Conservation (phyloP, 2,113 vertebrate genomes). For the Dipodomys spectabilis region DNA sequence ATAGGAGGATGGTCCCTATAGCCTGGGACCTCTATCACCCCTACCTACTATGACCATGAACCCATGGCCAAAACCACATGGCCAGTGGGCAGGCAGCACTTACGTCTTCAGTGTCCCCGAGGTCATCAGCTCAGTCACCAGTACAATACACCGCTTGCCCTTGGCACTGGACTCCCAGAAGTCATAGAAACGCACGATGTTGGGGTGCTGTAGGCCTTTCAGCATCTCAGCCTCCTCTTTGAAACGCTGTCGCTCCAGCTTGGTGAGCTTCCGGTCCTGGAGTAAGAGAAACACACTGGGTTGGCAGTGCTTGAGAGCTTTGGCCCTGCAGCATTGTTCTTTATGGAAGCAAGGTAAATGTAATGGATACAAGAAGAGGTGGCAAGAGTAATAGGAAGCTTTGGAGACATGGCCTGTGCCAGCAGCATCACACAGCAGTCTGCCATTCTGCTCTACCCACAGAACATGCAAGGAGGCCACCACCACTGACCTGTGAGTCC, state of each 20-base stretch:
- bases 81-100: slow-evolving; percentile 73
- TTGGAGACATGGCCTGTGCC: no score
- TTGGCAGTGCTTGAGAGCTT: fast-evolving
- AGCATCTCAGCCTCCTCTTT: slow-evolving; percentile 99
- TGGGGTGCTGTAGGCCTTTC: slow-evolving; percentile 97
- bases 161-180: slow-evolving; percentile 98
- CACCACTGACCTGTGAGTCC: neutral
- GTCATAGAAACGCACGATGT: slow-evolving; percentile 98
- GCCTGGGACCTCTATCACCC: neutral
- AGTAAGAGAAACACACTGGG: slow-evolving; percentile 16
- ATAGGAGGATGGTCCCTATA: neutral
- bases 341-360: neutral
- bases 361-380: no score
- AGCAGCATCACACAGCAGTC: no score
- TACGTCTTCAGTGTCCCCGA: slow-evolving; percentile 99
- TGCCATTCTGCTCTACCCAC: neutral
- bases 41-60: fast-evolving
- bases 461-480: neutral
- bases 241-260: slow-evolving; percentile 96
- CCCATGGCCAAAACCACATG: neutral
- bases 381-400: no score
- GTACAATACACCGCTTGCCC: slow-evolving; percentile 96
- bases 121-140: slow-evolving; percentile 98
- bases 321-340: neutral
- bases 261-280: slow-evolving; percentile 97